These are phyloP conservation scores for Nomada fabriciana DNA, from an alignment of 2,888 invertebrate species.

Conservation along the genomic window DNA sequence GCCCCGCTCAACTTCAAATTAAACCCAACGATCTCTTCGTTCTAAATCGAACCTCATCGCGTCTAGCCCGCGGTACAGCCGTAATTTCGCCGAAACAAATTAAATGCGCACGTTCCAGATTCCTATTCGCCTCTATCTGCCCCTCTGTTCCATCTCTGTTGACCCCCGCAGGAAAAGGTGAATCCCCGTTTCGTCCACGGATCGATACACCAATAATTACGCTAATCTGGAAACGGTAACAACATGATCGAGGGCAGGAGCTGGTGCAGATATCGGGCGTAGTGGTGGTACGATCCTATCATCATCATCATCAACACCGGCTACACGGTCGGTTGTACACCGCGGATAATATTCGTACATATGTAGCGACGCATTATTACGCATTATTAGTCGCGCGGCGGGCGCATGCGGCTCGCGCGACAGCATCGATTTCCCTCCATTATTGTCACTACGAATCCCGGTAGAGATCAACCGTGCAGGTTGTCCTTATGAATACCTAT, in stretches of 20 bases:
- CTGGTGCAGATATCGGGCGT: conserved; percentile 38
- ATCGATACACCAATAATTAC: conserved; percentile 69
- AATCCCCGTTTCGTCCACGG: conserved; percentile 41
- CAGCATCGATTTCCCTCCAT: conserved; percentile 73
- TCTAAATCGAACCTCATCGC: not conserved
- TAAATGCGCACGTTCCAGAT: conserved; percentile 4
- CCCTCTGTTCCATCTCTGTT: too few relatives aligned
- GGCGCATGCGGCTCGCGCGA: conserved; percentile 55
- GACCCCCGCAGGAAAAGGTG: conserved; percentile 11
- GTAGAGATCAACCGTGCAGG: conserved; percentile 62
- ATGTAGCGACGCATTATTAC: conserved; percentile 73
- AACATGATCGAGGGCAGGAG: conserved; percentile 35
- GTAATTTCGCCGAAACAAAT: conserved; percentile 28
- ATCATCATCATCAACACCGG: conserved; percentile 59
- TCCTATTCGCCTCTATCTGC: not conserved
- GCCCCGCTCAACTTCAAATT: conserved; percentile 13
- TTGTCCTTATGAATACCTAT: conserved; percentile 60
- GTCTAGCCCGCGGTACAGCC: not conserved
- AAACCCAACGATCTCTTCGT: conserved; percentile 20
- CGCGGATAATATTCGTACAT: conserved; percentile 71
- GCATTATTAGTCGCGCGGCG: conserved; percentile 68
- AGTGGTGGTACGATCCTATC: conserved; percentile 44
- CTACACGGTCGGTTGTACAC: conserved; percentile 55
- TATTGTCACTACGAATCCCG: conserved; percentile 70
- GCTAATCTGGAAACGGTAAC: conserved; percentile 66